Percentiles rank a stretch among this genome's conserved stretches.
phyloP scores from a whole-genome alignment of 2,113 vertebrate genomes.

The Collichthys lucidus region DNA sequence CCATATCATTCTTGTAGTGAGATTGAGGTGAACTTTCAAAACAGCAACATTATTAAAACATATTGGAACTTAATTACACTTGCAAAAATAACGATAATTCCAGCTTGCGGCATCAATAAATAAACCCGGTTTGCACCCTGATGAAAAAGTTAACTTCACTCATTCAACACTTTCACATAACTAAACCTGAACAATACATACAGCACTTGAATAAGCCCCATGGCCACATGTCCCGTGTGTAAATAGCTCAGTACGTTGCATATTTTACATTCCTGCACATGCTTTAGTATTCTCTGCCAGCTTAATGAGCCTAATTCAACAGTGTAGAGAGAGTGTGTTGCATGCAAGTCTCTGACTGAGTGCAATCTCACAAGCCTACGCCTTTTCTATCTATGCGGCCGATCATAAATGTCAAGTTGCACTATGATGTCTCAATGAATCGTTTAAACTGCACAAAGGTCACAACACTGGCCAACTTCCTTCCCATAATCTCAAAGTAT shows the following conservation, averaged over 20 bases:
- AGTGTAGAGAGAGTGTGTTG: neutral
- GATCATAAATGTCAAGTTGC: neutral
- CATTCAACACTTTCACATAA: neutral
- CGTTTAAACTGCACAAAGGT: slow-evolving; percentile 48
- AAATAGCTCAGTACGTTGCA: neutral
- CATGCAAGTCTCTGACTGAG: neutral
- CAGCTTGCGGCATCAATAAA: neutral
- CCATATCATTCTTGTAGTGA: neutral
- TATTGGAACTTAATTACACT: neutral
- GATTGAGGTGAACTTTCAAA: neutral
- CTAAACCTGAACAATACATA: neutral
- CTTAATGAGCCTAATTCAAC: slow-evolving; percentile 22
- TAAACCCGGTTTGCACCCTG: neutral
- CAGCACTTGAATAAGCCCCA: neutral
- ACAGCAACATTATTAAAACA: neutral
- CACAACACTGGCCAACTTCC: slow-evolving; percentile 47
- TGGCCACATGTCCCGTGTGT: neutral
- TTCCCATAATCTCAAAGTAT: neutral
- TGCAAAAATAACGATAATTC: neutral
- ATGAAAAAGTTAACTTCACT: neutral
- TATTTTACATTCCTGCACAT: slow-evolving; percentile 37
- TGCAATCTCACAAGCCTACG: neutral
- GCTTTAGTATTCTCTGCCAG: slow-evolving; percentile 12
- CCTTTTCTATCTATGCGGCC: neutral
- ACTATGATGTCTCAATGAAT: neutral